Conservation (phyloP, 1,140 invertebrate genomes). For the Agrypnia vestita region DNA sequence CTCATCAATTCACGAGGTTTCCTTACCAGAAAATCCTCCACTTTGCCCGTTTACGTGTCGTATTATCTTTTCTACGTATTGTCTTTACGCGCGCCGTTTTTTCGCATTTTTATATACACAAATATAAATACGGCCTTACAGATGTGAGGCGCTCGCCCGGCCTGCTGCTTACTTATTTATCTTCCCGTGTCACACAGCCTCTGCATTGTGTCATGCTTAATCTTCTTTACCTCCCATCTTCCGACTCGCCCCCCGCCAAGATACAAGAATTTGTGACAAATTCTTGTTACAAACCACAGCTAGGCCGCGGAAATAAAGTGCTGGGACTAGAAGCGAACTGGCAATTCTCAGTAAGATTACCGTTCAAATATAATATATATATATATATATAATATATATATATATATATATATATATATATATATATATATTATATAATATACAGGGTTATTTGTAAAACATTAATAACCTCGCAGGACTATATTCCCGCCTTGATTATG, state of each 20-base stretch:
- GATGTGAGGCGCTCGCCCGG: constrained; percentile 41
- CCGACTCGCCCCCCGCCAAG: constrained; percentile 11
- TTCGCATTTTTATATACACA: constrained; percentile 48
- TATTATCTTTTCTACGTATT: constrained; percentile 47
- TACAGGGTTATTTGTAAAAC: too few relatives aligned
- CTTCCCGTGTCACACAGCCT: constrained; percentile 52
- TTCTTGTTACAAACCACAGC: constrained; percentile 31
- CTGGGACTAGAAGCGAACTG: too few relatives aligned
- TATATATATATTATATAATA: too few relatives aligned
- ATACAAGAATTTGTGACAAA: constrained; percentile 43
- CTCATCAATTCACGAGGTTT: too few relatives aligned
- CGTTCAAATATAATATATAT: too few relatives aligned
- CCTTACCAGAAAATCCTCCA: constrained; percentile 22
- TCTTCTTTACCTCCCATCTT: constrained; percentile 49
- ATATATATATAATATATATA: too few relatives aligned
- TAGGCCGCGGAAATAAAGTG: too few relatives aligned
- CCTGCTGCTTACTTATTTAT: constrained; percentile 58
- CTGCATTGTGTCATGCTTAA: constrained; percentile 58
- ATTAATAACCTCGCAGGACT: too few relatives aligned
- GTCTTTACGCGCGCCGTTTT: constrained; percentile 50
- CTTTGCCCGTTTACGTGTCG: constrained; percentile 34
- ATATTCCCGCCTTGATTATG: too few relatives aligned
- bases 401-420: too few relatives aligned
- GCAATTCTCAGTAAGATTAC: too few relatives aligned
- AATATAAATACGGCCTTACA: constrained; percentile 12